phyloP scores from a whole-genome alignment of 2,113 vertebrate genomes.

The Paracanthobrama guichenoti region DNA sequence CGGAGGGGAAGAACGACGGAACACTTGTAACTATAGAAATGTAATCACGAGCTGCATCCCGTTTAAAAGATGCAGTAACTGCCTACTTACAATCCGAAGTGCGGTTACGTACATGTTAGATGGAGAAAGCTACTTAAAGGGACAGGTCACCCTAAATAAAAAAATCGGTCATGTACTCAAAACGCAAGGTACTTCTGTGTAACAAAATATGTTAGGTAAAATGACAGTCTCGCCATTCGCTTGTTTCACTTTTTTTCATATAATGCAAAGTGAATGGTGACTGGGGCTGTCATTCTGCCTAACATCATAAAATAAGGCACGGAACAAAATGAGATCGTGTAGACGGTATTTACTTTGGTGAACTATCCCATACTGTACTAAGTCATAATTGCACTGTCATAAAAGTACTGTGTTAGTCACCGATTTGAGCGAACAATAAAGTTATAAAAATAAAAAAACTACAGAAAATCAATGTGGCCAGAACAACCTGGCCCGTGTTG shows the following conservation, averaged over 20 bases:
- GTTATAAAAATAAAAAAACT: background rate
- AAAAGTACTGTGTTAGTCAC: background rate
- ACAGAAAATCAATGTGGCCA: background rate
- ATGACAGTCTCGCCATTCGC: background rate
- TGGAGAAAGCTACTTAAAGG: background rate
- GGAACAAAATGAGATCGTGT: background rate
- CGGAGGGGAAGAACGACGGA: background rate
- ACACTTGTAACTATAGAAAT: conserved; percentile 23
- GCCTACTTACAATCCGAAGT: background rate
- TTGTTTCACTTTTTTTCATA: background rate
- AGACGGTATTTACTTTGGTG: background rate
- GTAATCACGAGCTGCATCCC: conserved; percentile 11
- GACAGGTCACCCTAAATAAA: background rate
- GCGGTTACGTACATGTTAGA: background rate
- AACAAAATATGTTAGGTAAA: background rate
- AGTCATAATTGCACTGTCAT: background rate
- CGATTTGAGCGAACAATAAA: background rate
- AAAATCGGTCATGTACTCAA: background rate
- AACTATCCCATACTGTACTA: background rate
- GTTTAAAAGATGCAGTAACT: conserved; percentile 22
- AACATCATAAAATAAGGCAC: background rate
- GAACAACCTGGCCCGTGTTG: background rate
- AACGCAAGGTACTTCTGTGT: too few relatives aligned
- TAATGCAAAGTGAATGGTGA: background rate
- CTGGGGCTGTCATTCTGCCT: background rate